Evolutionary conservation across 2,113 vertebrate genomes (phyloP).

Genomic region (Hippopotamus amphibius): DNA sequence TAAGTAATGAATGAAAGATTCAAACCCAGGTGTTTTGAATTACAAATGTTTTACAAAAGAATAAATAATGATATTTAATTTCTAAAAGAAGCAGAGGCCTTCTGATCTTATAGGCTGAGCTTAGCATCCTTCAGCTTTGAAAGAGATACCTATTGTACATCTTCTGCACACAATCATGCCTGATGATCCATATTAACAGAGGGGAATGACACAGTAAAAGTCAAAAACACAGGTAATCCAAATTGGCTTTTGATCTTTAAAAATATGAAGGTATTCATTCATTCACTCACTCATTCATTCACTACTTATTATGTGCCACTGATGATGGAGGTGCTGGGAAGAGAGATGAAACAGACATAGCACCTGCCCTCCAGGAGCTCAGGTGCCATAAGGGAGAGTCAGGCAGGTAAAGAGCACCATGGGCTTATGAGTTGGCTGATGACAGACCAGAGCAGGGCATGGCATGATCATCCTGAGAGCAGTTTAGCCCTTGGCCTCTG

Average conservation of each 20-base stretch:
- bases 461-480: background rate
- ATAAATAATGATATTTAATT: constrained; percentile 39
- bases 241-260: background rate
- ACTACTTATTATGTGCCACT: background rate
- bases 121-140: background rate
- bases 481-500: background rate
- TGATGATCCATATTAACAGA: background rate
- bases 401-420: background rate
- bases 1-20: background rate
- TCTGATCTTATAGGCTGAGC: background rate
- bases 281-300: background rate
- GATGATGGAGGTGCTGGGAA: background rate
- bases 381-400: background rate
- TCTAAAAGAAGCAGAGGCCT: background rate
- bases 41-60: background rate
- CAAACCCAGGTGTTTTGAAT: background rate
- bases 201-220: background rate
- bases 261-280: background rate
- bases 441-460: background rate
- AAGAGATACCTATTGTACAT: background rate
- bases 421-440: background rate
- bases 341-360: background rate
- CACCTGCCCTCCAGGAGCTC: background rate
- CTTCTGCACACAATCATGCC: background rate
- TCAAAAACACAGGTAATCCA: background rate